phyloP scores from a whole-genome alignment of 2,888 invertebrate species.

The Aphidius colemani region DNA sequence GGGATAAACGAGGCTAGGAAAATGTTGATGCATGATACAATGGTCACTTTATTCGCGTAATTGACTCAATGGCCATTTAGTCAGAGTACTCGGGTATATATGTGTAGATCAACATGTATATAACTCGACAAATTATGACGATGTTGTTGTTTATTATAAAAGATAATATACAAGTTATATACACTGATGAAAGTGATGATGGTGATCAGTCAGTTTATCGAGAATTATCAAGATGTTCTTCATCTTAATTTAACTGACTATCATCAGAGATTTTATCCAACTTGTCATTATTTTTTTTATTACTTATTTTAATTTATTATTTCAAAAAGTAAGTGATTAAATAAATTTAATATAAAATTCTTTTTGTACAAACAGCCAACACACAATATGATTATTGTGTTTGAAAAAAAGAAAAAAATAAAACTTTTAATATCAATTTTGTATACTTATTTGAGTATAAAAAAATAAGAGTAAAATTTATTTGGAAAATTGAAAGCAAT shows the following conservation, averaged over 20 bases:
- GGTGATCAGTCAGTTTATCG: constrained; percentile 9
- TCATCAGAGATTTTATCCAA: too few relatives aligned
- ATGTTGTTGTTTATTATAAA: not conserved
- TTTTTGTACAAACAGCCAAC: too few relatives aligned
- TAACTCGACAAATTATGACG: not conserved
- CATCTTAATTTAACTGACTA: not conserved
- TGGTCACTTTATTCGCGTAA: constrained; percentile 56
- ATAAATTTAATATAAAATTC: too few relatives aligned
- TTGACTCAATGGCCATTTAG: constrained; percentile 57
- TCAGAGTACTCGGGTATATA: constrained; percentile 24
- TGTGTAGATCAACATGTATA: not conserved
- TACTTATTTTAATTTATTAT: too few relatives aligned
- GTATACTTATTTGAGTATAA: too few relatives aligned
- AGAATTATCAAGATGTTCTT: constrained; percentile 15
- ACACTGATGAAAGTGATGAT: constrained; percentile 17
- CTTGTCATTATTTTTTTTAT: too few relatives aligned
- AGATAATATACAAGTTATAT: not conserved
- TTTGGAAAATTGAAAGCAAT: too few relatives aligned
- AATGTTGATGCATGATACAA: constrained; percentile 53
- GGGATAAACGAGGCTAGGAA: constrained; percentile 49
- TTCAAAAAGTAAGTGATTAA: too few relatives aligned
- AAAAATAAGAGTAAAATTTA: too few relatives aligned
- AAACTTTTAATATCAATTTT: too few relatives aligned
- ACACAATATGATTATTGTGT: too few relatives aligned
- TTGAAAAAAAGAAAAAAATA: too few relatives aligned